Evolutionary conservation across 2,797 vertebrate genomes (phyloP).

Genomic region (Pseudocheirus occidentalis): DNA sequence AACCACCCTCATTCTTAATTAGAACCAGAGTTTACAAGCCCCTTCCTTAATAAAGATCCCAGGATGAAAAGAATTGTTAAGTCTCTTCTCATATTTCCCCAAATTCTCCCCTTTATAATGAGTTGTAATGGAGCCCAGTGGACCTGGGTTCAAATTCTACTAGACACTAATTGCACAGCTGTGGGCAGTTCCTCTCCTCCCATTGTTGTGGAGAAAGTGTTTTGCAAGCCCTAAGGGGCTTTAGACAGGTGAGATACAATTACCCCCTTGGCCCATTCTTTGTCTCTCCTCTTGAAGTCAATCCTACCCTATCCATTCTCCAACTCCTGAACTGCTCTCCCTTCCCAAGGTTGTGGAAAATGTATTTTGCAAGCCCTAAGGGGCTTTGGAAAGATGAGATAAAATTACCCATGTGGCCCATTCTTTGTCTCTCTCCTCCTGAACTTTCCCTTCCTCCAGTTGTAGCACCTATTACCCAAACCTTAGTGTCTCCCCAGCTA

Average conservation of each 20-base stretch:
- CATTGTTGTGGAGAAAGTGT: neutral
- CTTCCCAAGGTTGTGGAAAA: neutral
- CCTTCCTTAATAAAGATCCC: neutral
- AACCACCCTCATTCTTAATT: neutral
- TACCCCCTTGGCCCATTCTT: too few species aligned
- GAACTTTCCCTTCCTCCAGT: neutral
- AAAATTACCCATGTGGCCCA: neutral
- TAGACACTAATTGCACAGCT: neutral
- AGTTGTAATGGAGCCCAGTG: neutral
- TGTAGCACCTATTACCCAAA: neutral
- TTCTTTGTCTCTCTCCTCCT: neutral
- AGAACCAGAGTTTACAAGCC: neutral
- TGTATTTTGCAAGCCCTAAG: neutral
- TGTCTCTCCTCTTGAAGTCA: neutral
- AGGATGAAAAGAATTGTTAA: neutral
- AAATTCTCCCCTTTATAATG: neutral
- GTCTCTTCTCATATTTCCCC: neutral
- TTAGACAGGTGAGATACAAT: neutral
- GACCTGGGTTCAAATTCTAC: neutral
- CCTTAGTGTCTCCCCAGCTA: neutral
- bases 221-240: neutral
- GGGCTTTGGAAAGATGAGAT: too few species aligned
- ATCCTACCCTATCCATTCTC: neutral
- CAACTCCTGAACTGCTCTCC: neutral
- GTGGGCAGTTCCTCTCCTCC: neutral